These are phyloP conservation scores for Nymphalis io DNA, from an alignment of 1,140 invertebrate species.

Conservation along the genomic window DNA sequence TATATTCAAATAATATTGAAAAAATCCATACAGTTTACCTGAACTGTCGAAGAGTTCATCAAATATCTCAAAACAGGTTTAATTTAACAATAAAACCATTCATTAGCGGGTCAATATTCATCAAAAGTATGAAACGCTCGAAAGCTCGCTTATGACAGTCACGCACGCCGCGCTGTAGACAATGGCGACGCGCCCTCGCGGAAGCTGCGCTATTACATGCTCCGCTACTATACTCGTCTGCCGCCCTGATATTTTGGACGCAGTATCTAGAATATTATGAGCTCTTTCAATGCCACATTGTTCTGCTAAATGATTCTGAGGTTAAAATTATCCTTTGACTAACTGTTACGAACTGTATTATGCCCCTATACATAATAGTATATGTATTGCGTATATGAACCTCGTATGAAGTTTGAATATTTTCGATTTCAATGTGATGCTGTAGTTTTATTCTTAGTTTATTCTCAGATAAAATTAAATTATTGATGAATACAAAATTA, in stretches of 20 bases:
- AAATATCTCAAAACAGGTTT: background rate
- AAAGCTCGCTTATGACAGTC: conserved; percentile 44
- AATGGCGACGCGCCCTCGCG: conserved; percentile 65
- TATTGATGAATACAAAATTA: too few relatives aligned
- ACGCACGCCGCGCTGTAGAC: conserved; percentile 50
- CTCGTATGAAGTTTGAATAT: too few relatives aligned
- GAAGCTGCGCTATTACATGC: conserved; percentile 68
- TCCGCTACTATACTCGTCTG: conserved; percentile 55
- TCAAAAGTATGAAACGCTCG: conserved; percentile 24
- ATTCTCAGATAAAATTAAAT: too few relatives aligned
- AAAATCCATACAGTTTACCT: too few relatives aligned
- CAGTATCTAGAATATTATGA: conserved; percentile 14
- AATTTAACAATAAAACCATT: conserved; percentile 13
- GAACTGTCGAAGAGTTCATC: too few relatives aligned
- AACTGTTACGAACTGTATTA: too few relatives aligned
- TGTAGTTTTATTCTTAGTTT: too few relatives aligned
- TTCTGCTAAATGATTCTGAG: conserved; percentile 2
- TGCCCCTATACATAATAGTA: too few relatives aligned
- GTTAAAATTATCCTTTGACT: background rate
- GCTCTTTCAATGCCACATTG: conserved; percentile 9
- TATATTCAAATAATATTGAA: too few relatives aligned
- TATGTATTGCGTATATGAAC: too few relatives aligned
- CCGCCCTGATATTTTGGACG: conserved; percentile 39
- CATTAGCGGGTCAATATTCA: conserved; percentile 30
- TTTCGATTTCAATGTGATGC: too few relatives aligned